phyloP scores from a whole-genome alignment of 2,888 invertebrate species.

The Brachycybe producta region DNA sequence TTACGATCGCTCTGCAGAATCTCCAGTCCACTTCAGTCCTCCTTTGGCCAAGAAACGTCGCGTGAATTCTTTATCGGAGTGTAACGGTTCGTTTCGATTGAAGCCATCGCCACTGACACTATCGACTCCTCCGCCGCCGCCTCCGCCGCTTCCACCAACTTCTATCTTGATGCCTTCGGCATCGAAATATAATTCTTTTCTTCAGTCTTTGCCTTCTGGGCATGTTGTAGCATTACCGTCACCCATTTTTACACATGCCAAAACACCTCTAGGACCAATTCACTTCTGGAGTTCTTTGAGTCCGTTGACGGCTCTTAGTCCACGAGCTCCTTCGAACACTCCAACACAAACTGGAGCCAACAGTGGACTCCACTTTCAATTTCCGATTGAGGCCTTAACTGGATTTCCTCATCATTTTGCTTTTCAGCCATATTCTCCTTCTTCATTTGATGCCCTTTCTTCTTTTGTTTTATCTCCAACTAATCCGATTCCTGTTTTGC shows the following conservation, averaged over 20 bases:
- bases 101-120: conserved; percentile 19
- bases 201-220: no score
- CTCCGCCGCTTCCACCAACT: conserved; percentile 6
- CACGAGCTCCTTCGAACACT: not conserved
- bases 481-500: conserved; percentile 25
- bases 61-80: conserved; percentile 18
- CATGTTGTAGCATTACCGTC: conserved; percentile 23
- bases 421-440: no score
- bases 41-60: not conserved
- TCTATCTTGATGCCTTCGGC: no score
- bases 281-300: conserved; percentile 35
- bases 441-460: conserved; percentile 23
- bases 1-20: no score
- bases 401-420: no score
- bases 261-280: conserved; percentile 30
- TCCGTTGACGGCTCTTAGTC: conserved; percentile 24
- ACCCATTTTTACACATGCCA: conserved; percentile 20
- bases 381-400: conserved; percentile 7
- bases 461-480: conserved; percentile 22
- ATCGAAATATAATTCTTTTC: no score
- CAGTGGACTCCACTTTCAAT: not conserved
- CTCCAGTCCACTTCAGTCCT: conserved; percentile 12
- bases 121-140: conserved; percentile 7
- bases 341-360: no score
- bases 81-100: conserved; percentile 11